These are phyloP conservation scores for Beaufortia kweichowensis DNA, from an alignment of 2,113 vertebrate genomes.

Conservation along the genomic window DNA sequence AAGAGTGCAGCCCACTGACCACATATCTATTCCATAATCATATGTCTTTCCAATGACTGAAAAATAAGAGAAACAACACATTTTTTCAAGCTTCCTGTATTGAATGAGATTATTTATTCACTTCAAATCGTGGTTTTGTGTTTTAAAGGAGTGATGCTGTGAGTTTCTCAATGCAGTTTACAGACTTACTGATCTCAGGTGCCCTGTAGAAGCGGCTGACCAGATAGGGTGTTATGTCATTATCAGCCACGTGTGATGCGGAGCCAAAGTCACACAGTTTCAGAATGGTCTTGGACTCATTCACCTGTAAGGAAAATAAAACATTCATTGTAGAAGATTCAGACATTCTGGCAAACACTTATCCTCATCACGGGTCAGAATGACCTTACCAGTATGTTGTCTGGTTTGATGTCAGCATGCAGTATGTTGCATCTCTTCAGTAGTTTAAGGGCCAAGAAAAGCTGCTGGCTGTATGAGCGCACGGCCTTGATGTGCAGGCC, in stretches of 20 bases:
- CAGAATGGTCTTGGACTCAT: constrained; percentile 97
- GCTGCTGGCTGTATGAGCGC: constrained; percentile 89
- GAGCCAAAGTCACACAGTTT: constrained; percentile 98
- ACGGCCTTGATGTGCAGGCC: constrained; percentile 97
- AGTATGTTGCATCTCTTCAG: constrained; percentile 98
- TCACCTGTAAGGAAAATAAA: constrained; percentile 78
- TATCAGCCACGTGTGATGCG: constrained; percentile 94
- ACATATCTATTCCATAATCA: constrained; percentile 99
- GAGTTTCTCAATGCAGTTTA: neutral
- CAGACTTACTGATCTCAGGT: constrained; percentile 93
- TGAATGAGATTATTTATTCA: neutral
- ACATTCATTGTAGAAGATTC: neutral
- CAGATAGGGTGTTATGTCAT: constrained; percentile 96
- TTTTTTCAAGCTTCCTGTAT: neutral
- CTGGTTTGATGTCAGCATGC: constrained; percentile 98
- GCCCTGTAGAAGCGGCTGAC: constrained; percentile 98
- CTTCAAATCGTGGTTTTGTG: too few species aligned
- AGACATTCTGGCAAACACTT: neutral
- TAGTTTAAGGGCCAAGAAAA: constrained; percentile 95
- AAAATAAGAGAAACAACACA: constrained; percentile 27
- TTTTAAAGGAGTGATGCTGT: too few species aligned
- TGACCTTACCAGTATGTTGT: constrained; percentile 92
- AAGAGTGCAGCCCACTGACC: constrained; percentile 97
- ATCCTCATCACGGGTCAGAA: neutral
- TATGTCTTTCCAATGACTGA: constrained; percentile 99